Percentiles rank a stretch among this genome's conserved stretches.
Conservation (phyloP, 2,888 invertebrate species). For the Drosophila birchii region DNA sequence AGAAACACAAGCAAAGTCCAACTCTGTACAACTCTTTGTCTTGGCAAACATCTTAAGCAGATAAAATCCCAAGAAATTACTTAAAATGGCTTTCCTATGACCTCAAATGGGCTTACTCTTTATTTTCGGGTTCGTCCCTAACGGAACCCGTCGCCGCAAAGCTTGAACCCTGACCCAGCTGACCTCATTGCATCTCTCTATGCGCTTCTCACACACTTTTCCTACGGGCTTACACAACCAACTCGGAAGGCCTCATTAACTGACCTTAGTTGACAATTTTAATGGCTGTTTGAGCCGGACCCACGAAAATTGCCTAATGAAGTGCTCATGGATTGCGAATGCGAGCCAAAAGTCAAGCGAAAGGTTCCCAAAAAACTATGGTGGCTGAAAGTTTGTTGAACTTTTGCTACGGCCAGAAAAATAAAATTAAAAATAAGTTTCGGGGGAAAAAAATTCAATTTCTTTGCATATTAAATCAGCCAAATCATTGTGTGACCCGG, state of each 20-base stretch:
- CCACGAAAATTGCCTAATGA: constrained; percentile 47
- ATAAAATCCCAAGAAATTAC: constrained; percentile 7
- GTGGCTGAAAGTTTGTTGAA: constrained; percentile 69
- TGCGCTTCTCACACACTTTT: constrained; percentile 41
- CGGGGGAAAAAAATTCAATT: constrained; percentile 40
- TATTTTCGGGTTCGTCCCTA: constrained; percentile 14
- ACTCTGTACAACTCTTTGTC: not conserved
- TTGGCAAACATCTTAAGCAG: constrained; percentile 2
- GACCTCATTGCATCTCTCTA: constrained; percentile 47
- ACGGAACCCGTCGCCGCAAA: constrained; percentile 25
- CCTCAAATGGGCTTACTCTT: constrained; percentile 19
- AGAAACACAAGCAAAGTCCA: not conserved
- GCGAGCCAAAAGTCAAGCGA: constrained; percentile 49
- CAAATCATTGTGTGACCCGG: constrained; percentile 69
- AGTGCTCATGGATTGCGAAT: constrained; percentile 42
- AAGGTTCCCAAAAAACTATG: constrained; percentile 46
- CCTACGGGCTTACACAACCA: constrained; percentile 32
- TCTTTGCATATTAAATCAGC: constrained; percentile 60
- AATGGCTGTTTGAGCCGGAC: constrained; percentile 29
- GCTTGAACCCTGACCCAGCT: constrained; percentile 20
- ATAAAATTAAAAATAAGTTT: constrained; percentile 35
- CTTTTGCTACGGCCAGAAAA: constrained; percentile 35
- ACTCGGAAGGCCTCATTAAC: constrained; percentile 52
- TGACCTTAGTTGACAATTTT: constrained; percentile 60
- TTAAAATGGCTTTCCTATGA: constrained; percentile 17